Evolutionary conservation across 2,113 vertebrate species (phyloP), one percentile per base, ranked within the genome.

Genomic region (Salvelinus fontinalis): DNA sequence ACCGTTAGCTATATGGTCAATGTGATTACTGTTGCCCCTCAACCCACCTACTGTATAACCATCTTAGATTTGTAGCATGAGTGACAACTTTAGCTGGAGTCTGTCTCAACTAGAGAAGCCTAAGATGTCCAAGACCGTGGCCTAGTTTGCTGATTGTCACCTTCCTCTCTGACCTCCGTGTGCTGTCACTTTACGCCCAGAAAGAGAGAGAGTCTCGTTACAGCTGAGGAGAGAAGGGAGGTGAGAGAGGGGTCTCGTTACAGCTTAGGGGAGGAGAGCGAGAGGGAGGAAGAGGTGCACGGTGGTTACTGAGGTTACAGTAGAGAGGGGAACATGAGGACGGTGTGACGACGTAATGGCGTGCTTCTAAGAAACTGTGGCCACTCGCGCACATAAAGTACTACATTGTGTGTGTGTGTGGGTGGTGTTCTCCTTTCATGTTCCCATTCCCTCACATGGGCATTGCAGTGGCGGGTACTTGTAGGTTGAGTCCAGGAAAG

Each of bases 401-500:
- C 49, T 51, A 13, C 49, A 51, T 9, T 0, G 4, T 16, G 49
- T 51, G 49, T 51, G 49, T 51, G 49, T 51, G 49, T 51, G 13
- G 0, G 34, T 39, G 39, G 39, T 54, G 16, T 5, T 54, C 13
- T 54, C 51, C 16, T 54, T 54, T 54, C 62, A 64, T 27, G 59
- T 74, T 64, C 70, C 62, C 54, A 34, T 67, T 39, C 34, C 22
- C 13, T 6, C 20, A n/a, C 65, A 13, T 75, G 57, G n/a, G 18
- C 20, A 44, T 44, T 44, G 39, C 9, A 22, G 75, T 44, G 20
- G 75, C 69, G 62, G 2, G 72, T 71, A 48, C 26, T 77, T 54
- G 54, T 76, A 72, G 66, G 57, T 18, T 18, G 67, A 77, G 39
- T 65, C 44, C 20, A 27, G 20, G 34, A 54, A 73, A 67, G 72